These are phyloP conservation scores for Xiphophorus birchmanni DNA, from an alignment of 2,797 vertebrate species.

Conservation along the genomic window DNA sequence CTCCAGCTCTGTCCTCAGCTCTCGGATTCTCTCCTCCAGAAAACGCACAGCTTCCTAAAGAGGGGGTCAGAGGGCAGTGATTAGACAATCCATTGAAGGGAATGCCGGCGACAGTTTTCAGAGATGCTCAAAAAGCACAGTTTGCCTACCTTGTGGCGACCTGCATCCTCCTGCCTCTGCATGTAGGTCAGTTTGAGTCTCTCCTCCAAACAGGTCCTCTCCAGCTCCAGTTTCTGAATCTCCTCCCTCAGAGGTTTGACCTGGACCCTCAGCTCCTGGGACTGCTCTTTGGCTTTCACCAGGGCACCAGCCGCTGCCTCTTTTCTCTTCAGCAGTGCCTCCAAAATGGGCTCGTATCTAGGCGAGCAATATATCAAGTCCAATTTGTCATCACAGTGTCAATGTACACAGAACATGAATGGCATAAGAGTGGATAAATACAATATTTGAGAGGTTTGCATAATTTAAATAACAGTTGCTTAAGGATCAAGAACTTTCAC, in stretches of 20 bases:
- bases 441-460: neutral
- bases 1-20: constrained; percentile 86
- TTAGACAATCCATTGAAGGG: neutral
- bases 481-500: neutral
- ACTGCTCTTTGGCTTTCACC: constrained; percentile 84
- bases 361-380: constrained; percentile 17
- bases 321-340: constrained; percentile 86
- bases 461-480: neutral
- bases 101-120: neutral
- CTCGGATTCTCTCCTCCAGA: constrained; percentile 88
- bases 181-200: constrained; percentile 83
- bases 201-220: constrained; percentile 88
- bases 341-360: constrained; percentile 89
- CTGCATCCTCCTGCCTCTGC: constrained; percentile 86
- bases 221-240: constrained; percentile 81
- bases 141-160: constrained; percentile 85
- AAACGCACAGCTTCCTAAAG: constrained; percentile 85
- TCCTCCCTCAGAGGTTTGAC: constrained; percentile 86
- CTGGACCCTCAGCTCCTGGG: constrained; percentile 83
- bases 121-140: neutral
- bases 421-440: neutral
- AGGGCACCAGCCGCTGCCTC: constrained; percentile 82
- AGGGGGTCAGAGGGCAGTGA: neutral
- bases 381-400: neutral
- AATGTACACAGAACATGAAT: neutral